Percentiles rank a stretch among this genome's conserved stretches.
These are phyloP conservation scores for Eulithis prunata DNA, from an alignment of 2,888 invertebrate genomes.

Conservation along the genomic window DNA sequence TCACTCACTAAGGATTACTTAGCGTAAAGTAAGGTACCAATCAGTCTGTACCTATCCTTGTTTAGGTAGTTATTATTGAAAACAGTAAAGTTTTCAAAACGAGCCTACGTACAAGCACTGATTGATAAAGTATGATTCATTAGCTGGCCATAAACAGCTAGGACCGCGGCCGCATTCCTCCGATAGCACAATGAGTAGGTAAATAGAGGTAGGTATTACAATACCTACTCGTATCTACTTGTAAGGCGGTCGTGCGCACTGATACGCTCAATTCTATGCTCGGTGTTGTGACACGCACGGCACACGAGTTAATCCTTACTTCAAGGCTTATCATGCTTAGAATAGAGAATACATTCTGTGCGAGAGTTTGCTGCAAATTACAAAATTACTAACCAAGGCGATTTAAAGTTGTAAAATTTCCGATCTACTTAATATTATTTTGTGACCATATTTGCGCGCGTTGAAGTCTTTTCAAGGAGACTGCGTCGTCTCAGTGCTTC, in stretches of 20 bases:
- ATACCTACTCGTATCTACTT: constrained; percentile 35
- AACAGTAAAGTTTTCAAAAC: too few relatives aligned
- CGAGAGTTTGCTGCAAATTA: not conserved
- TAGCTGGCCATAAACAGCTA: constrained; percentile 63
- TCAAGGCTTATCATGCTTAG: constrained; percentile 1
- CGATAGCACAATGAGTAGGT: constrained; percentile 66
- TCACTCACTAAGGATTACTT: too few relatives aligned
- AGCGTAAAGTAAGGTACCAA: too few relatives aligned
- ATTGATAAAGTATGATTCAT: constrained; percentile 77
- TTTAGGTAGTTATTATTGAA: too few relatives aligned
- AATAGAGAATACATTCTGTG: not conserved
- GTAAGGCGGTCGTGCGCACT: constrained; percentile 27
- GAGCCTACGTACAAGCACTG: constrained; percentile 42
- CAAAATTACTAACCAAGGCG: not conserved
- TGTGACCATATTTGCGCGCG: constrained; percentile 23
- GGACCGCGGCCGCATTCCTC: constrained; percentile 74
- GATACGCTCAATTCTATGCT: constrained; percentile 9
- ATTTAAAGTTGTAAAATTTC: not conserved
- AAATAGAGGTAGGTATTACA: constrained; percentile 56
- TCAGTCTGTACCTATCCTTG: too few relatives aligned
- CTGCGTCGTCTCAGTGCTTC: not conserved
- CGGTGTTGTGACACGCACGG: constrained; percentile 16
- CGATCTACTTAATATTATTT: not conserved
- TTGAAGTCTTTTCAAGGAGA: constrained; percentile 34
- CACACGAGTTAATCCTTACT: constrained; percentile 7